phyloP scores from a whole-genome alignment of 1,140 invertebrate species.

The Drosophila arawakana region DNA sequence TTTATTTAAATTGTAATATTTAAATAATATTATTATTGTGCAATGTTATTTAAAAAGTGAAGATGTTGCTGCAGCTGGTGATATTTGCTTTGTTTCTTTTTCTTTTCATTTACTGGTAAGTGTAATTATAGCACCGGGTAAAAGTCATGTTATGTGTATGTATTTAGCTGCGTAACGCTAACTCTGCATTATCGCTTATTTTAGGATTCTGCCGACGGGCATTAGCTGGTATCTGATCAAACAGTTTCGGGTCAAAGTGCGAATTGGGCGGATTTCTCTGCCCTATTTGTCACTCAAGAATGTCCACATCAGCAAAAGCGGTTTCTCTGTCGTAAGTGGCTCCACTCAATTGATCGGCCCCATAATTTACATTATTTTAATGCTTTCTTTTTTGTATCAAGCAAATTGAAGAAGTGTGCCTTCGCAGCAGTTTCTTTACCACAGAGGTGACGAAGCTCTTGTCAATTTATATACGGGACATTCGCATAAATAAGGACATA shows the following conservation, averaged over 20 bases:
- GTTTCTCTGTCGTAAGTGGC: slow-evolving; percentile 87
- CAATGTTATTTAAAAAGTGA: slow-evolving; percentile 39
- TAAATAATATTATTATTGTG: slow-evolving; percentile 29
- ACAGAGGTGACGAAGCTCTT: slow-evolving; percentile 95
- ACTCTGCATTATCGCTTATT: slow-evolving; percentile 35
- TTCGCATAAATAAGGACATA: slow-evolving; percentile 93
- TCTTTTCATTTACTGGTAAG: slow-evolving; percentile 75
- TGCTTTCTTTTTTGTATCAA: slow-evolving; percentile 83
- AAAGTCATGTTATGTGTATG: slow-evolving; percentile 13
- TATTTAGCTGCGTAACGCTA: slow-evolving; percentile 14
- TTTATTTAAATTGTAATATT: slow-evolving; percentile 12
- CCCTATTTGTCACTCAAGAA: slow-evolving; percentile 88
- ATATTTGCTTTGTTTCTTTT: slow-evolving; percentile 66
- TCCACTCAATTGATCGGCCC: neutral
- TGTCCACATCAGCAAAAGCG: slow-evolving; percentile 88
- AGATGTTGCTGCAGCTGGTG: slow-evolving; percentile 71
- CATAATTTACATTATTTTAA: slow-evolving; percentile 15
- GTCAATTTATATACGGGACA: slow-evolving; percentile 92
- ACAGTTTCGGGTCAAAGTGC: slow-evolving; percentile 87
- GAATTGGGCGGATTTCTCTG: slow-evolving; percentile 88
- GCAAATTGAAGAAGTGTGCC: slow-evolving; percentile 94
- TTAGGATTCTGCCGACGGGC: slow-evolving; percentile 88
- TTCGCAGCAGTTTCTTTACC: slow-evolving; percentile 95
- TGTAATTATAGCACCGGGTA: slow-evolving; percentile 15
- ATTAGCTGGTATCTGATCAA: slow-evolving; percentile 88